These are phyloP conservation scores for Crenichthys baileyi DNA, from an alignment of 2,797 vertebrate species.

Conservation along the genomic window DNA sequence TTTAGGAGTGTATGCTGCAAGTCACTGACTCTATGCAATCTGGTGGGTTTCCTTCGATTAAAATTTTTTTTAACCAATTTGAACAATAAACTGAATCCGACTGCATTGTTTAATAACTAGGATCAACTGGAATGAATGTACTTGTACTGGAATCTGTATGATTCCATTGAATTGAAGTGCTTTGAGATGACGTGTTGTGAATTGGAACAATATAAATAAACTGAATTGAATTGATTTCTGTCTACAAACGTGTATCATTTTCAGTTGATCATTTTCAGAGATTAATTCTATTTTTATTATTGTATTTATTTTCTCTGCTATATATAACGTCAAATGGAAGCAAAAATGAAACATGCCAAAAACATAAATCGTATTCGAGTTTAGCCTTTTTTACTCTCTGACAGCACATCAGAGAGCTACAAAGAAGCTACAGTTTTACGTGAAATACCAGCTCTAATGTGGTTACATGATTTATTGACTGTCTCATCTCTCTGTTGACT, in stretches of 20 bases:
- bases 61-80: too few species aligned
- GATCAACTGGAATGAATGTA: too few species aligned
- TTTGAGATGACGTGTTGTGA: too few species aligned
- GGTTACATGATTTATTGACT: slow-evolving; percentile 31
- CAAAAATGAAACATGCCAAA: background rate
- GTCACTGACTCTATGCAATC: too few species aligned
- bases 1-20: too few species aligned
- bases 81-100: too few species aligned
- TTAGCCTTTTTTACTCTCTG: background rate
- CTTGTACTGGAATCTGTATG: too few species aligned
- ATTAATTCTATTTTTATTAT: background rate
- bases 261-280: background rate
- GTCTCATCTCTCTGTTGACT: slow-evolving; percentile 50
- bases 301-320: background rate
- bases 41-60: too few species aligned
- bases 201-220: too few species aligned
- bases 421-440: slow-evolving; percentile 10
- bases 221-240: background rate
- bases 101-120: too few species aligned
- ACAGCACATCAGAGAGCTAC: background rate
- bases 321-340: background rate
- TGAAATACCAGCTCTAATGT: slow-evolving; percentile 37
- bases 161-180: too few species aligned
- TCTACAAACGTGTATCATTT: background rate
- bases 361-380: background rate